Percentiles rank a stretch among this genome's conserved stretches.
These are phyloP conservation scores for Ganaspis sp. DNA, from an alignment of 1,140 invertebrate genomes.

Conservation along the genomic window DNA sequence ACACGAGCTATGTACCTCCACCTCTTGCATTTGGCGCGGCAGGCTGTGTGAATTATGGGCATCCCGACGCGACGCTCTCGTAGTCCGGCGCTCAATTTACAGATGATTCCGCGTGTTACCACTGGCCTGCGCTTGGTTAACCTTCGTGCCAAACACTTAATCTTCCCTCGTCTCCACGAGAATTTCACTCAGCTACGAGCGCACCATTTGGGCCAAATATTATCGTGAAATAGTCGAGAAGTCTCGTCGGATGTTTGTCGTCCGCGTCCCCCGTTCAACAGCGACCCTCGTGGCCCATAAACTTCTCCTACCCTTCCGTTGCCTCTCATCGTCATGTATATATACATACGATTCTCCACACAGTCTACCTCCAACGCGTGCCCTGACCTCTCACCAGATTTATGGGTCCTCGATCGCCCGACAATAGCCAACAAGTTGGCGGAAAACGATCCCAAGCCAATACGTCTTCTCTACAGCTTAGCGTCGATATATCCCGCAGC, in stretches of 20 bases:
- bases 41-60: constrained; percentile 71
- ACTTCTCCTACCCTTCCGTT: constrained; percentile 59
- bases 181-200: not conserved
- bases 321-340: constrained; percentile 45
- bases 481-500: constrained; percentile 40
- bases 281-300: constrained; percentile 70
- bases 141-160: constrained; percentile 76
- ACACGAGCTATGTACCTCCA: constrained; percentile 31
- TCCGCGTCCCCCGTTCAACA: constrained; percentile 47
- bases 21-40: constrained; percentile 42
- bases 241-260: constrained; percentile 33
- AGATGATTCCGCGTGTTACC: constrained; percentile 79
- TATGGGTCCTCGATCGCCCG: constrained; percentile 71
- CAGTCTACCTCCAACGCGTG: constrained; percentile 42
- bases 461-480: constrained; percentile 51
- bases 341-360: constrained; percentile 47
- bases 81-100: constrained; percentile 78
- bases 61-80: constrained; percentile 65
- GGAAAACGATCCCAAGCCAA: constrained; percentile 67
- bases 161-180: constrained; percentile 69
- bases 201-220: constrained; percentile 55
- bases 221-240: constrained; percentile 58
- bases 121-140: constrained; percentile 73
- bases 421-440: constrained; percentile 75
- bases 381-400: constrained; percentile 64